Evolutionary conservation across 2,113 vertebrate species (phyloP).

Genomic region (Aegithalos caudatus): DNA sequence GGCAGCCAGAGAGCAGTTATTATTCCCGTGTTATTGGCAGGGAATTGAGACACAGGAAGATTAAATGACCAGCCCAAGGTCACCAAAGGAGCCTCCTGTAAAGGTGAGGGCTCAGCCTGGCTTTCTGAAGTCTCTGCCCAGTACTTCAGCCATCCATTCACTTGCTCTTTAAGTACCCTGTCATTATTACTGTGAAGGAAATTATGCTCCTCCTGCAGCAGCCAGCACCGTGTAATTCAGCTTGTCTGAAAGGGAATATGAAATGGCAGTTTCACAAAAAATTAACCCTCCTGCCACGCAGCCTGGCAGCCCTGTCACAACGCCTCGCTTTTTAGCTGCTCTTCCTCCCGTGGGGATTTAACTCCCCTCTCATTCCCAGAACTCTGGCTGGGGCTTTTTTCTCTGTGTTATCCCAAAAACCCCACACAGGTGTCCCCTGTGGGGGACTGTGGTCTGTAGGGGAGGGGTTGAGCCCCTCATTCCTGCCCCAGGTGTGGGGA

Average conservation of each 20-base stretch:
- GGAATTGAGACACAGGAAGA: not conserved
- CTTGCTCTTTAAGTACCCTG: slow-evolving; percentile 37
- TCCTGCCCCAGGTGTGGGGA: not conserved
- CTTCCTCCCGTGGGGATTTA: not conserved
- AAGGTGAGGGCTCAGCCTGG: not conserved
- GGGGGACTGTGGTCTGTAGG: not conserved
- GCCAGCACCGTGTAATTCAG: slow-evolving; percentile 42
- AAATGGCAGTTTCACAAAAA: slow-evolving; percentile 46
- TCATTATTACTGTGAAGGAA: slow-evolving; percentile 44
- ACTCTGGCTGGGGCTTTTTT: not conserved
- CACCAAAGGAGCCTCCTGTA: not conserved
- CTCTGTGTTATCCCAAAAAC: not conserved
- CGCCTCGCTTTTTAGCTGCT: not conserved
- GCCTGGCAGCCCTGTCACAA: slow-evolving; percentile 42
- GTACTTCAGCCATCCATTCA: not conserved
- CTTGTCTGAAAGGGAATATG: slow-evolving; percentile 41
- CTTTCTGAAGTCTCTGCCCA: slow-evolving; percentile 9
- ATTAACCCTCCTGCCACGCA: slow-evolving; percentile 47
- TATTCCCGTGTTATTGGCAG: not conserved
- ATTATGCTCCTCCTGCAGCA: slow-evolving; percentile 36
- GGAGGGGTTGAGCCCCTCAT: not conserved
- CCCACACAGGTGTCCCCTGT: not conserved
- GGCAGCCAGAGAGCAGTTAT: not conserved
- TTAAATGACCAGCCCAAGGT: not conserved
- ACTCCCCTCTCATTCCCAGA: not conserved